Conservation (phyloP, 2,888 invertebrate species). For the Cerastis leucographa region DNA sequence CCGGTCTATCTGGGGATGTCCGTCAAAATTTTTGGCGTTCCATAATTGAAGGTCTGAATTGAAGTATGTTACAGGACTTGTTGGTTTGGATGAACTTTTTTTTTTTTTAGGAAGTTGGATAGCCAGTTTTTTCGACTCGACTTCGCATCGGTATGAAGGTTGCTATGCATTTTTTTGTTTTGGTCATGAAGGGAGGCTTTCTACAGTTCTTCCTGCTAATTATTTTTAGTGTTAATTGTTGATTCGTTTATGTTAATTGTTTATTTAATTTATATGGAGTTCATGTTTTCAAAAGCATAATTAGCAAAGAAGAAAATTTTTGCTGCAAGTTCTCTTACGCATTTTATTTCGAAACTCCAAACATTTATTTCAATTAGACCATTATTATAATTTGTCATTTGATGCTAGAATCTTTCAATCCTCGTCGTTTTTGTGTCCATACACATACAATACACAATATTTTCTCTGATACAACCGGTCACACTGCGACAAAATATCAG, state of each 20-base stretch:
- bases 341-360: neutral
- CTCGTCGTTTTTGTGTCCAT: neutral
- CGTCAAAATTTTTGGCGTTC: conserved; percentile 40
- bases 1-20: conserved; percentile 25
- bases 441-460: neutral
- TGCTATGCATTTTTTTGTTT: neutral
- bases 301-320: neutral
- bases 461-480: neutral
- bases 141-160: neutral
- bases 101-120: neutral
- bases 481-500: neutral
- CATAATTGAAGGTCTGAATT: conserved; percentile 41
- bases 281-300: neutral
- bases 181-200: neutral
- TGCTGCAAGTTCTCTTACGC: neutral
- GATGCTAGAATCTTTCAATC: neutral
- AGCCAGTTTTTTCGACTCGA: neutral
- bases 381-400: neutral
- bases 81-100: conserved; percentile 10
- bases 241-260: neutral
- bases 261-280: too few relatives aligned
- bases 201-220: neutral
- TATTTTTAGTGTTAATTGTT: neutral
- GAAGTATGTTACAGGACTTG: conserved; percentile 33
- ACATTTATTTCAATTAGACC: too few relatives aligned